Percentiles rank a stretch among this genome's conserved stretches.
Conservation (phyloP, 2,113 vertebrate genomes). For the Calyptommatus sinebrachiatus region DNA sequence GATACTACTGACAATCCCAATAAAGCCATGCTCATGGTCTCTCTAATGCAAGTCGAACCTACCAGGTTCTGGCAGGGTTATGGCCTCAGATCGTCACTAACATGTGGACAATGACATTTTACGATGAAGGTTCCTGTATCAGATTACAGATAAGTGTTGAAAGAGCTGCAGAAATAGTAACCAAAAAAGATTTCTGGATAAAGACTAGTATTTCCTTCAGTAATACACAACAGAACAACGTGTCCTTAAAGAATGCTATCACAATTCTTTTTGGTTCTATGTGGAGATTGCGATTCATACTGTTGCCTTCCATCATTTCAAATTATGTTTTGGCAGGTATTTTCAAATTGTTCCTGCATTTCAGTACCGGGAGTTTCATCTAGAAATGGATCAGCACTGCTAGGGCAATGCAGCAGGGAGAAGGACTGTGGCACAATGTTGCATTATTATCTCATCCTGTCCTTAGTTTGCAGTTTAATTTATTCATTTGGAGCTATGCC, state of each 20-base stretch:
- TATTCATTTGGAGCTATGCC: slow-evolving; percentile 76
- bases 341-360: slow-evolving; percentile 77
- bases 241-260: not conserved
- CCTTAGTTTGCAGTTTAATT: slow-evolving; percentile 68
- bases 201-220: no score
- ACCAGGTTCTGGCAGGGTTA: no score
- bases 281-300: not conserved
- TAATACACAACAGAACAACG: no score
- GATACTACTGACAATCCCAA: no score
- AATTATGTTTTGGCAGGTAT: slow-evolving; percentile 65
- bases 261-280: not conserved
- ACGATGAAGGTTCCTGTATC: no score
- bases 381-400: slow-evolving; percentile 66
- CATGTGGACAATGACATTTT: no score
- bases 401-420: slow-evolving; percentile 72
- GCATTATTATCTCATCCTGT: slow-evolving; percentile 72
- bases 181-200: no score
- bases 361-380: slow-evolving; percentile 40
- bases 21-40: no score
- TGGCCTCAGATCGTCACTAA: no score
- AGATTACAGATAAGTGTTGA: no score
- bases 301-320: not conserved
- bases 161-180: no score
- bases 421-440: slow-evolving; percentile 68
- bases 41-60: no score